Evolutionary conservation across 2,797 vertebrate genomes (phyloP).

Genomic region (Brachyrhaphis roseni): DNA sequence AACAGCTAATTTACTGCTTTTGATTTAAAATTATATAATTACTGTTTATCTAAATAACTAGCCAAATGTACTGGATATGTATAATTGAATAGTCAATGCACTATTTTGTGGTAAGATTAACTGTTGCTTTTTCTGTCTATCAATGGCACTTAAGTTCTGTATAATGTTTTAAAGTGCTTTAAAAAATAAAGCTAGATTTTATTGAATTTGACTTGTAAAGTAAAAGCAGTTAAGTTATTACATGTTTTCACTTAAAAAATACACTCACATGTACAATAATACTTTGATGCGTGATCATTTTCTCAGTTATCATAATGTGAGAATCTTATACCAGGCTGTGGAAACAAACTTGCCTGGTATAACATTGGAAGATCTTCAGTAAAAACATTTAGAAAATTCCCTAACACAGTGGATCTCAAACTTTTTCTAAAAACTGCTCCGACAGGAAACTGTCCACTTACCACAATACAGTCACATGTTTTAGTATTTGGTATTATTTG

Average conservation of each 20-base stretch:
- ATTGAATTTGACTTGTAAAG: not conserved
- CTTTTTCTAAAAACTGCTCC: not conserved
- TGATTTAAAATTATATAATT: not conserved
- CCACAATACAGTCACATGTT: not conserved
- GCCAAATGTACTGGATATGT: not conserved
- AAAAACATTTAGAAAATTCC: conserved; percentile 23
- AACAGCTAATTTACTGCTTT: not conserved
- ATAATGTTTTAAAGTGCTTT: not conserved
- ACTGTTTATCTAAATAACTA: not conserved
- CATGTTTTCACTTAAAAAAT: not conserved
- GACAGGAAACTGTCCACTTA: not conserved
- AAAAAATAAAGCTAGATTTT: not conserved
- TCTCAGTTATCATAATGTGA: not conserved
- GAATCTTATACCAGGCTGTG: not conserved
- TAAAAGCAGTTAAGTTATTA: not conserved
- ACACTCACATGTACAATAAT: not conserved
- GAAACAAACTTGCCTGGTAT: not conserved
- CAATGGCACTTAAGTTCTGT: not conserved
- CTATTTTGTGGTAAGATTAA: not conserved
- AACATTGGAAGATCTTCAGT: conserved; percentile 17
- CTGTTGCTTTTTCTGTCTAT: not conserved
- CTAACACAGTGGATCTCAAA: not conserved
- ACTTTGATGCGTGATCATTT: not conserved
- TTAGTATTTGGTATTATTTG: not conserved
- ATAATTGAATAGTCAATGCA: no score